Conservation (phyloP, 2,888 invertebrate species). For the Venustoraphidia nigricollis region DNA sequence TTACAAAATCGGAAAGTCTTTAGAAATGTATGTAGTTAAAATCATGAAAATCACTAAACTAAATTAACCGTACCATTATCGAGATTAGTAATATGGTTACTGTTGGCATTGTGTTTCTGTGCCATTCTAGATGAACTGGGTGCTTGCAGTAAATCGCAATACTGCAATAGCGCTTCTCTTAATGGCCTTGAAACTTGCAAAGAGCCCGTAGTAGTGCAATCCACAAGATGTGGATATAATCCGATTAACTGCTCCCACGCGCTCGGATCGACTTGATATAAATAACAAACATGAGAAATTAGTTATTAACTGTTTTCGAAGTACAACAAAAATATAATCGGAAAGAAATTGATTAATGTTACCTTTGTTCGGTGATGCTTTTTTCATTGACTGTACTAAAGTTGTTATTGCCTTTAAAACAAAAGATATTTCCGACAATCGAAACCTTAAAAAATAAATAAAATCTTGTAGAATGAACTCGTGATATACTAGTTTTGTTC, state of each 20-base stretch:
- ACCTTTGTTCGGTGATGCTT: conserved; percentile 77
- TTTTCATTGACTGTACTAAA: conserved; percentile 80
- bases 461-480: conserved; percentile 4
- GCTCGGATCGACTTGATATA: conserved; percentile 57
- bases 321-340: neutral
- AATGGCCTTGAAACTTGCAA: conserved; percentile 66
- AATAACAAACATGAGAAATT: conserved; percentile 7
- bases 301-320: neutral
- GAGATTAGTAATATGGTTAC: no score
- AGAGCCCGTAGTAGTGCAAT: conserved; percentile 68
- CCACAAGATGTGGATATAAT: conserved; percentile 78
- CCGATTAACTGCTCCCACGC: conserved; percentile 91
- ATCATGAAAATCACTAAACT: no score
- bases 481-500: no score
- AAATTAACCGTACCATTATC: no score
- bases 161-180: conserved; percentile 75
- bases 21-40: no score
- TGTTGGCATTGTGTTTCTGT: conserved; percentile 11
- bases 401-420: conserved; percentile 90
- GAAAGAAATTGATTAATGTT: no score
- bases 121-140: conserved; percentile 25
- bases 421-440: conserved; percentile 90
- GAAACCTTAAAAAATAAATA: conserved; percentile 45
- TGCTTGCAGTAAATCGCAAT: conserved; percentile 62
- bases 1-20: no score